Evolutionary conservation across 2,888 invertebrate genomes (phyloP).

Genomic region (Thysanoteuthis rhombus): DNA sequence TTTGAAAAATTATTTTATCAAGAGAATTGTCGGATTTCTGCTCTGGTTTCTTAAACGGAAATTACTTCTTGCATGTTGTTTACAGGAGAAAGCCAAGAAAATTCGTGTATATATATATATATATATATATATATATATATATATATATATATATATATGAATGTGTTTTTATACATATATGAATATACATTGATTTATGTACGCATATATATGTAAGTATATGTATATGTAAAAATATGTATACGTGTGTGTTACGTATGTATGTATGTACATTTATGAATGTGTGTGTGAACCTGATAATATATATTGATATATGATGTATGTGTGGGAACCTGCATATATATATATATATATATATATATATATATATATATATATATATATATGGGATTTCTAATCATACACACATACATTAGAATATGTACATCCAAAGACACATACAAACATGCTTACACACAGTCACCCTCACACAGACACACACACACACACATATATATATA

Average conservation of each 20-base stretch:
- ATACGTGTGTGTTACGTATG: too few relatives aligned
- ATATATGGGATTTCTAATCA: not conserved
- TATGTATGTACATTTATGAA: not conserved
- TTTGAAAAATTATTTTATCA: too few relatives aligned
- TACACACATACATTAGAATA: too few relatives aligned
- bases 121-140: not conserved
- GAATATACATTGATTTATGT: not conserved
- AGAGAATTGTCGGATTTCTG: not conserved
- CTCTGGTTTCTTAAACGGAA: not conserved
- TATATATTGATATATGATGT: too few relatives aligned
- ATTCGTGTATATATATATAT: not conserved
- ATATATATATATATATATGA: not conserved
- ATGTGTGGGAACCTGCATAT: too few relatives aligned
- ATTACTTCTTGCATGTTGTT: not conserved
- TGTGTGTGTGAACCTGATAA: too few relatives aligned
- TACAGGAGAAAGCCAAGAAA: too few relatives aligned
- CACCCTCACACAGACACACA: too few relatives aligned
- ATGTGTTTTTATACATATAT: not conserved
- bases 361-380: not conserved
- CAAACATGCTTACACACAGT: too few relatives aligned
- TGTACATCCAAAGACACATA: too few relatives aligned
- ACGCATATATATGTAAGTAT: not conserved
- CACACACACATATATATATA: too few relatives aligned
- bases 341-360: not conserved
- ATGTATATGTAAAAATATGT: too few relatives aligned